These are phyloP conservation scores for Eledone cirrhosa DNA, from an alignment of 2,888 invertebrate genomes.

Conservation along the genomic window DNA sequence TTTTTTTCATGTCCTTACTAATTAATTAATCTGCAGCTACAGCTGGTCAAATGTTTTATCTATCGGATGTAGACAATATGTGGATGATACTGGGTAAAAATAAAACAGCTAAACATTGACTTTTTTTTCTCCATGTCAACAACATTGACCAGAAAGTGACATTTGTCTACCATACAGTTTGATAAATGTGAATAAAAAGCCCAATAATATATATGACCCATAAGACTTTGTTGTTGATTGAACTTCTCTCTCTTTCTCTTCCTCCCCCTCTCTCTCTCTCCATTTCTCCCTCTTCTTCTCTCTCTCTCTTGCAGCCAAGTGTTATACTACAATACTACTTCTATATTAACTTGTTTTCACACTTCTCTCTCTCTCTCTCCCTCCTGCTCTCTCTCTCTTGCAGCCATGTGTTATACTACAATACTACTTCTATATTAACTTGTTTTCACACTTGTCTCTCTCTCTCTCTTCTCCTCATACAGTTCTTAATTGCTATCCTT, in stretches of 20 bases:
- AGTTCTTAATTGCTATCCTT: no score
- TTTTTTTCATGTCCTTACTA: conserved; percentile 23
- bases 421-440: no score
- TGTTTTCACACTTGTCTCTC: no score
- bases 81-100: not conserved
- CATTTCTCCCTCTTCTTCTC: no score
- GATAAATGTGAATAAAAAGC: conserved; percentile 25
- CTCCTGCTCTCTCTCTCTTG: no score
- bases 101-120: conserved; percentile 26
- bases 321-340: no score
- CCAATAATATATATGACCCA: conserved; percentile 30
- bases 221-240: conserved; percentile 22
- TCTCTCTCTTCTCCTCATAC: no score
- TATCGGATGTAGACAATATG: conserved; percentile 10
- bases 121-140: conserved; percentile 21
- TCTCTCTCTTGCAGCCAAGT: conserved; percentile 17
- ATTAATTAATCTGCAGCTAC: not conserved
- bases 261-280: no score
- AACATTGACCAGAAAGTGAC: conserved; percentile 12
- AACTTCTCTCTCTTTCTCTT: no score
- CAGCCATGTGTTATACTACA: no score
- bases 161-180: conserved; percentile 29
- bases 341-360: no score
- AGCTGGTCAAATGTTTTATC: conserved; percentile 21
- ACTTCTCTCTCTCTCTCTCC: no score